Conservation (phyloP, 1,140 invertebrate genomes). For the Stenopsyche tienmushanensis region DNA sequence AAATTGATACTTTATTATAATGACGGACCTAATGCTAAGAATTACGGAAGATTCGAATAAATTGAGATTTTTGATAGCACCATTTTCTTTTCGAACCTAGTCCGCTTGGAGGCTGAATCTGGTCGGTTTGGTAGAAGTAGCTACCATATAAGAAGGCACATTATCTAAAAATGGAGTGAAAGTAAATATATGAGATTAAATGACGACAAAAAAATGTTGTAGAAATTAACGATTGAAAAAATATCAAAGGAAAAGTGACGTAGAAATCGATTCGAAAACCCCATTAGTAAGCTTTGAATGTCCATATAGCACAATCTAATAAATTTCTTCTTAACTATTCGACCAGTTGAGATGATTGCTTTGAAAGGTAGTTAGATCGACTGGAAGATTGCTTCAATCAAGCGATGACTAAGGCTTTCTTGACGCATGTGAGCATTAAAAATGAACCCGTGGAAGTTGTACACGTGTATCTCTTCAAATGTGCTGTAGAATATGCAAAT, state of each 20-base stretch:
- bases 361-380: not conserved
- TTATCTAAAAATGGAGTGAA: not conserved
- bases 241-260: constrained; percentile 7
- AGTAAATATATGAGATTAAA: not conserved
- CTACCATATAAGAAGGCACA: not conserved
- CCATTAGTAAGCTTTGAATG: not conserved
- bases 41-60: not conserved
- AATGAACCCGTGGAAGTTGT: not conserved
- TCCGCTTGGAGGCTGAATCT: not conserved
- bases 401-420: constrained; percentile 1
- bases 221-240: not conserved
- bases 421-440: not conserved
- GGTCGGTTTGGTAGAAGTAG: not conserved
- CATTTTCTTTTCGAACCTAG: not conserved
- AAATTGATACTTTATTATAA: not conserved
- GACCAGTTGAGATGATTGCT: not conserved
- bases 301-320: too few relatives aligned
- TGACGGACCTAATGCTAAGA: not conserved
- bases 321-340: too few relatives aligned
- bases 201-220: not conserved
- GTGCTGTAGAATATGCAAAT: too few relatives aligned
- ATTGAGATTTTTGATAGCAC: not conserved
- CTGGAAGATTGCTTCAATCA: not conserved
- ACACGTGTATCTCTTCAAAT: too few relatives aligned
- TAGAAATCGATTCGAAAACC: not conserved